Conservation (phyloP, 1,140 invertebrate genomes). For the Polypedilum pembai region DNA sequence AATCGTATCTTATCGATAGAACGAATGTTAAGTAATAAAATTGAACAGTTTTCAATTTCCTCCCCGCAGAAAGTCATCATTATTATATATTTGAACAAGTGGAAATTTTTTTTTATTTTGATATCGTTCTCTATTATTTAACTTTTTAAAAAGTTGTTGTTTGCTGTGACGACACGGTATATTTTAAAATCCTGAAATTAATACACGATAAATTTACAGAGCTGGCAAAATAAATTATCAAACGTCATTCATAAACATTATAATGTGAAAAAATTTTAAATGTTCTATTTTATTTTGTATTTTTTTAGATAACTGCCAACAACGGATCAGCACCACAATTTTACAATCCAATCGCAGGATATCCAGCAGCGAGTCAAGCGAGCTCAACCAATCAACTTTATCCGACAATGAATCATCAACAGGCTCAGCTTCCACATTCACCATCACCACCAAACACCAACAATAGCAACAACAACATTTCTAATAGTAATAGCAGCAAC, state of each 20-base stretch:
- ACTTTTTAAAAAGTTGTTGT: too few species aligned
- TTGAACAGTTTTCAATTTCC: slow-evolving; percentile 6
- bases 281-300: background rate
- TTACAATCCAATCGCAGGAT: slow-evolving; percentile 49
- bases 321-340: slow-evolving; percentile 48
- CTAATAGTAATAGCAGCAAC: background rate
- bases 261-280: too few species aligned
- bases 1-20: background rate
- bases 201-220: too few species aligned
- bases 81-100: background rate
- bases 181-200: too few species aligned
- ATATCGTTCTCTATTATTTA: too few species aligned
- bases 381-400: slow-evolving; percentile 33
- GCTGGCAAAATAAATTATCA: too few species aligned
- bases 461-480: background rate
- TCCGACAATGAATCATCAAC: slow-evolving; percentile 35
- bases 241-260: too few species aligned
- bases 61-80: background rate
- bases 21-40: background rate
- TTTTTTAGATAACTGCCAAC: slow-evolving; percentile 34
- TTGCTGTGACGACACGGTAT: too few species aligned
- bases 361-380: slow-evolving; percentile 47
- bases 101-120: too few species aligned
- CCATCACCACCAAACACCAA: slow-evolving; percentile 44
- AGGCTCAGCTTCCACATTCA: slow-evolving; percentile 46